Conservation (phyloP, 2,888 invertebrate species). For the Cantharis lateralis region DNA sequence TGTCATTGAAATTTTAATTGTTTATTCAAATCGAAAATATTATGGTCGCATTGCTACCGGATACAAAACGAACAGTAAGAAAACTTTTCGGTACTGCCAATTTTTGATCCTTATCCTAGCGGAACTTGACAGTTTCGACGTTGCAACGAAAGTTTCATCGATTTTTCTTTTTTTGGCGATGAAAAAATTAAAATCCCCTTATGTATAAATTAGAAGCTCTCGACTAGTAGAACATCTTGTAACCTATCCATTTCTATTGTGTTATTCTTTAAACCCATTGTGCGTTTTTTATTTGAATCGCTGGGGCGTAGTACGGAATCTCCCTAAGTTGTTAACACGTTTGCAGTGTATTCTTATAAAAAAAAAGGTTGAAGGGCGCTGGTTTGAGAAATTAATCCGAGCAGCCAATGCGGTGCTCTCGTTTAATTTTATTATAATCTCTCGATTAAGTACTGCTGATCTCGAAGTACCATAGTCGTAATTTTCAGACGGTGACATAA, state of each 20-base stretch:
- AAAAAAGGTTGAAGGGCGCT: not conserved
- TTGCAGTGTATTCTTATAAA: not conserved
- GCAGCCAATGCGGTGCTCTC: not conserved
- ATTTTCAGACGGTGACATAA: constrained; percentile 33
- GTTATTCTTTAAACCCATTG: not conserved
- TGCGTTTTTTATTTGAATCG: not conserved
- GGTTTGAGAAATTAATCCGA: not conserved
- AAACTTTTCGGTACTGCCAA: not conserved
- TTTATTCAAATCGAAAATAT: not conserved
- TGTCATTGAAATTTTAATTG: not conserved
- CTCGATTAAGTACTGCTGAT: not conserved
- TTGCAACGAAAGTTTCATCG: not conserved
- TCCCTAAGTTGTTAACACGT: not conserved
- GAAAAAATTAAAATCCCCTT: not conserved
- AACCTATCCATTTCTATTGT: not conserved
- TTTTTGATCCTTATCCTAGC: not conserved
- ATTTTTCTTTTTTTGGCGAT: not conserved
- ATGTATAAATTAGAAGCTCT: not conserved
- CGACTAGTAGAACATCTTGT: not conserved
- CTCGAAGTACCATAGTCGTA: constrained; percentile 1
- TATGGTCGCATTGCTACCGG: not conserved
- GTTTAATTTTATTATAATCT: not conserved
- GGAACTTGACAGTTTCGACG: not conserved
- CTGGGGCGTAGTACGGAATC: not conserved
- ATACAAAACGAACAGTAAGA: not conserved